Evolutionary conservation across 2,797 vertebrate species (phyloP), one percentile per base, ranked within the genome.

Genomic region (Pangasius mekongensis): DNA sequence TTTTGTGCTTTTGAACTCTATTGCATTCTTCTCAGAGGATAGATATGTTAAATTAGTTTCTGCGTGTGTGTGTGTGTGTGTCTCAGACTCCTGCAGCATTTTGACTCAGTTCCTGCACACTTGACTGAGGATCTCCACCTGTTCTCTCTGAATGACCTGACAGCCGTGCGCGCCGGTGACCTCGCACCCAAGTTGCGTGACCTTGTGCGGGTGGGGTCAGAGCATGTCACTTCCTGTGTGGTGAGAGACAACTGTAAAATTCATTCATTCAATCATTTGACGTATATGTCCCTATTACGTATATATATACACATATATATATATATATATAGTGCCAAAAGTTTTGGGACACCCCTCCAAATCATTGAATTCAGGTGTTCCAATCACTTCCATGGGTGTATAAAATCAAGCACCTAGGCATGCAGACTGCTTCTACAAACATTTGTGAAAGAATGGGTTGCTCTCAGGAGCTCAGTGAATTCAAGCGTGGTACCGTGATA

Each of bases 111-210:
- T 36, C 97, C 98, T 0, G 97, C 98, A 87, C 98, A 99, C 91
- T 94, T 99, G 93, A 99, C 98, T 0, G 98, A 99, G 88, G 98
- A 99, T 91, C 96, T 98, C n/a, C 98, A 99, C 91, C 96, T 99
- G 30, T 99, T 98, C 91, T 99, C 98, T 0, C 95, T 99, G 86
- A 98, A 93, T 0, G 98, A 99, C 91, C 96, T 99, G 92, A 93
- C 89, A 0, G 94, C 96, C 22, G 97, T 97, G 2, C 98, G 97
- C 86, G 97, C 95, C 3, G 98, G 98, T 1, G 97, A 98, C 36
- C 93, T 99, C 87, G 94, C 95, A 11, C 96, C 97, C 56, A 95
- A 94, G 8, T 94, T 99, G 89, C 95, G 93, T 0, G 97, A 99
- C 91, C 97, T 99, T 87, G 94, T 98, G 36, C 97, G 95, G 90